Conservation (phyloP, 1,140 invertebrate genomes). For the Hermetia illucens region DNA sequence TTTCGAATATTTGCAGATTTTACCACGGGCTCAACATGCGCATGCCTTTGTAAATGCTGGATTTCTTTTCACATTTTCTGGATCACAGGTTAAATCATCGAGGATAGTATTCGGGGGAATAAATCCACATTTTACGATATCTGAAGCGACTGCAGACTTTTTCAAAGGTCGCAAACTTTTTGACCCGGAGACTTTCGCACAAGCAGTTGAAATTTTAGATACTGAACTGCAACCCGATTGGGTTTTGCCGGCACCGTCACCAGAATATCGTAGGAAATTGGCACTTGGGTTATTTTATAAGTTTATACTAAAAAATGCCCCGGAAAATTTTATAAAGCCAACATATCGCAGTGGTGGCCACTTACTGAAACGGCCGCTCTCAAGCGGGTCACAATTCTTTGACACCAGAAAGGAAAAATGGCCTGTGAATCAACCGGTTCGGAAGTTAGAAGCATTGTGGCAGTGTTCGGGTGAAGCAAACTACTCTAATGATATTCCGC, state of each 20-base stretch:
- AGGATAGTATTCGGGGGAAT: constrained; percentile 47
- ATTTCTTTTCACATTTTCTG: constrained; percentile 45
- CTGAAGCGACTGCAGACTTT: constrained; percentile 44
- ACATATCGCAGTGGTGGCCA: constrained; percentile 31
- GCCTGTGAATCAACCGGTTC: constrained; percentile 49
- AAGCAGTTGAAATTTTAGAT: constrained; percentile 39
- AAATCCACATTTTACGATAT: constrained; percentile 47
- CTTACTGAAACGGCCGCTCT: constrained; percentile 37
- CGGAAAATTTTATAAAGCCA: constrained; percentile 19
- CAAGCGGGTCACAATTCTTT: constrained; percentile 45
- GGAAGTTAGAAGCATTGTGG: constrained; percentile 45
- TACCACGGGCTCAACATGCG: constrained; percentile 65
- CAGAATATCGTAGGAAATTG: constrained; percentile 44
- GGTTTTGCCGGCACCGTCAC: constrained; percentile 40
- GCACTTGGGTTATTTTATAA: constrained; percentile 55
- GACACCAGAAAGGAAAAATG: constrained; percentile 44
- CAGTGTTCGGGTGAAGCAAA: constrained; percentile 47
- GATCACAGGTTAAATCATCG: constrained; percentile 12
- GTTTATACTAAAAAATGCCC: constrained; percentile 34
- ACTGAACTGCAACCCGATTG: constrained; percentile 45
- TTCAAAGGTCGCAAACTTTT: constrained; percentile 39
- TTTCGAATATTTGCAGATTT: constrained; percentile 35
- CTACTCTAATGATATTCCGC: constrained; percentile 42
- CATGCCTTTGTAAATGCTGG: constrained; percentile 72
- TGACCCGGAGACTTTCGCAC: constrained; percentile 31